Evolutionary conservation across 2,113 vertebrate species (phyloP).

Genomic region (Melanotaenia duboulayi): DNA sequence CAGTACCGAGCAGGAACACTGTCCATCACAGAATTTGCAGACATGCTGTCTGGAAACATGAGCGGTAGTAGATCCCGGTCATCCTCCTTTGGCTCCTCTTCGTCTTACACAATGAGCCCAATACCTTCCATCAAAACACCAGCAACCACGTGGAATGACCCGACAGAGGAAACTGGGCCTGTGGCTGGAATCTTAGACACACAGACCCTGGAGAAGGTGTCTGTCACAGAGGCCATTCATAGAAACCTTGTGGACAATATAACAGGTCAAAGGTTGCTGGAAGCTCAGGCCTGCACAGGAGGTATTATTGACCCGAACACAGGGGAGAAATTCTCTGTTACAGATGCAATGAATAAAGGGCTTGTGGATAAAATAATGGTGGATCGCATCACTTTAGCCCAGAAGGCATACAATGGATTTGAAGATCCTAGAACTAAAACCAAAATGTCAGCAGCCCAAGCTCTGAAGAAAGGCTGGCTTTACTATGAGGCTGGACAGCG

Average conservation of each 20-base stretch:
- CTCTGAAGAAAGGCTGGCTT: constrained; percentile 97
- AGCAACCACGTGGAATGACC: constrained; percentile 89
- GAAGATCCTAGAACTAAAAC: constrained; percentile 98
- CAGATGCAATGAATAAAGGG: constrained; percentile 89
- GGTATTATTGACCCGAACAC: constrained; percentile 94
- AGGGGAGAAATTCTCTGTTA: constrained; percentile 88
- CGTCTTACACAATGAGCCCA: constrained; percentile 89
- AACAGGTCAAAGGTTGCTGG: constrained; percentile 93
- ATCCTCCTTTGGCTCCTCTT: constrained; percentile 93
- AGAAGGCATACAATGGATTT: constrained; percentile 96
- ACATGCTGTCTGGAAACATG: constrained; percentile 95
- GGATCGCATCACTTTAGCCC: constrained; percentile 95
- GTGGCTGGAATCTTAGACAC: constrained; percentile 97
- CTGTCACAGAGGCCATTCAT: constrained; percentile 95
- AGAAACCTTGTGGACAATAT: constrained; percentile 96
- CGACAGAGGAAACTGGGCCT: constrained; percentile 91
- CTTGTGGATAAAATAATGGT: constrained; percentile 98
- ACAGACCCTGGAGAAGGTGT: constrained; percentile 96
- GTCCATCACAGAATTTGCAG: constrained; percentile 97
- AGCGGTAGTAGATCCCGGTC: constrained; percentile 92
- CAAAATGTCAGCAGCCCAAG: constrained; percentile 97
- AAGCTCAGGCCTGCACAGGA: constrained; percentile 95
- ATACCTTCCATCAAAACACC: constrained; percentile 83
- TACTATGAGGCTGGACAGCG: constrained; percentile 97
- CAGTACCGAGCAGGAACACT: constrained; percentile 94